A percentile compares a stretch with the other conserved stretches of the same genome.
Conservation (phyloP, 2,797 vertebrate species). For the Sebastes kiyomatsui region DNA sequence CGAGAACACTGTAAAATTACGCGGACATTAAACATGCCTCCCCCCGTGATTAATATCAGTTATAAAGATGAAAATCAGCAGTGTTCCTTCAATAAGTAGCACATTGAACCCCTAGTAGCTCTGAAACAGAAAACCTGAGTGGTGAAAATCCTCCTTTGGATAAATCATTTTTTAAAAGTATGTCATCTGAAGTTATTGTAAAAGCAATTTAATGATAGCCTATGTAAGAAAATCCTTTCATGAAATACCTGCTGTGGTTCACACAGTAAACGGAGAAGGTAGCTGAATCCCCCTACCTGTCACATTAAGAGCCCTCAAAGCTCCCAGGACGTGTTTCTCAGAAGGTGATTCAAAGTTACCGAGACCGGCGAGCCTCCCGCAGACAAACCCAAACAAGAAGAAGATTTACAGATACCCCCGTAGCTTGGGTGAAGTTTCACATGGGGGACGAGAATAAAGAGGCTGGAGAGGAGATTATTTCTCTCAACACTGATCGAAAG, state of each 20-base stretch:
- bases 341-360: conserved; percentile 48
- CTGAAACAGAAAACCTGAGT: conserved; percentile 29
- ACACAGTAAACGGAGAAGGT: conserved; percentile 43
- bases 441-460: conserved; percentile 40
- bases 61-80: conserved; percentile 27
- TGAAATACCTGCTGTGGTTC: conserved; percentile 36
- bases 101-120: not conserved
- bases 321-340: conserved; percentile 52
- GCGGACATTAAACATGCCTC: conserved; percentile 6
- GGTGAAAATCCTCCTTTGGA: conserved; percentile 9
- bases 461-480: conserved; percentile 58
- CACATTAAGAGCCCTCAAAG: conserved; percentile 42
- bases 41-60: conserved; percentile 5
- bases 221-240: conserved; percentile 37
- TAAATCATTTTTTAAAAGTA: conserved; percentile 26
- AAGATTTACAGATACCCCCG: conserved; percentile 65
- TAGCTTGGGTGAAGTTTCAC: conserved; percentile 48
- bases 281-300: conserved; percentile 42
- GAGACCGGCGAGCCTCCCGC: conserved; percentile 38
- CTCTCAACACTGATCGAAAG: conserved; percentile 56
- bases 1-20: not conserved
- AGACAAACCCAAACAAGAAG: conserved; percentile 75
- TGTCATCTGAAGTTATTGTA: conserved; percentile 34
- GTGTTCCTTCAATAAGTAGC: not conserved
- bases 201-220: conserved; percentile 40